These are phyloP conservation scores for Stenodera caucasica DNA, from an alignment of 2,888 invertebrate genomes.

Conservation along the genomic window DNA sequence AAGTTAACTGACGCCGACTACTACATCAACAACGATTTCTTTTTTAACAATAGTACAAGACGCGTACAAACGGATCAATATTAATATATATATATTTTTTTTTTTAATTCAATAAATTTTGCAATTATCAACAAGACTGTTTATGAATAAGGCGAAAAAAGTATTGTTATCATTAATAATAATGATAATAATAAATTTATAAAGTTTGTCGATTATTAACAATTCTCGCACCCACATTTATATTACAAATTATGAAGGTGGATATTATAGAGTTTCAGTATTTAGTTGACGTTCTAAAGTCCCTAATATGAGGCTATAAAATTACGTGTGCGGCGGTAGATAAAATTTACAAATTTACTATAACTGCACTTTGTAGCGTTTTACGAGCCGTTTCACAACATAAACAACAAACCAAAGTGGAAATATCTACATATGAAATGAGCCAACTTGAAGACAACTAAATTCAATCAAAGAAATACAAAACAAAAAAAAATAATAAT, in stretches of 20 bases:
- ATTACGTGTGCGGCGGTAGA: slow-evolving; percentile 40
- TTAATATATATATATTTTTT: no score
- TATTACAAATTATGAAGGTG: slow-evolving; percentile 46
- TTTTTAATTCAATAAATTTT: neutral
- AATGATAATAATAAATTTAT: slow-evolving; percentile 38
- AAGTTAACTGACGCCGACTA: slow-evolving; percentile 28
- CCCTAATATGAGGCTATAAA: slow-evolving; percentile 42
- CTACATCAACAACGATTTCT: neutral
- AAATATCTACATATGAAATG: slow-evolving; percentile 11
- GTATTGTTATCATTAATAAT: neutral
- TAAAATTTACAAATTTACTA: slow-evolving; percentile 41
- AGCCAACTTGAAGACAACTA: neutral
- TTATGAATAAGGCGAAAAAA: neutral
- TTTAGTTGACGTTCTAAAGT: slow-evolving; percentile 42
- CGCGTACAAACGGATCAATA: neutral
- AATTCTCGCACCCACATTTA: slow-evolving; percentile 48
- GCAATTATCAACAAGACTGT: neutral
- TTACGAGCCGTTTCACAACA: slow-evolving; percentile 24
- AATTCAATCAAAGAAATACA: neutral
- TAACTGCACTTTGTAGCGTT: slow-evolving; percentile 34
- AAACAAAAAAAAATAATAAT: no score
- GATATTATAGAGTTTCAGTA: slow-evolving; percentile 32
- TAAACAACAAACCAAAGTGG: slow-evolving; percentile 29
- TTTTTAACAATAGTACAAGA: no score
- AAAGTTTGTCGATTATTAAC: slow-evolving; percentile 47